Conservation (phyloP, 37 sponge, comb jelly and placozoan species). For the Aplysina aerophoba region DNA sequence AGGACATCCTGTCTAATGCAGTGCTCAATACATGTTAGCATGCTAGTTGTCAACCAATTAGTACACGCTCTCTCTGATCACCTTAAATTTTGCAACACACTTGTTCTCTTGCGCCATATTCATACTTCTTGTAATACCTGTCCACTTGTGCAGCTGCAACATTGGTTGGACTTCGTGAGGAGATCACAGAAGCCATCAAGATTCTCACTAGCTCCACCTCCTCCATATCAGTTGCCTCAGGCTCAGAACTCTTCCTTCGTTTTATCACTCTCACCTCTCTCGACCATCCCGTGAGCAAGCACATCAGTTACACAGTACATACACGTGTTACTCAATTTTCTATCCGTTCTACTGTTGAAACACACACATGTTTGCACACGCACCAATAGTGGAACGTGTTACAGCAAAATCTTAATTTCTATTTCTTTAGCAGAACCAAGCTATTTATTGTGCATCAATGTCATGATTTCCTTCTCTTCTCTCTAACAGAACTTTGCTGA, state of each 20-base stretch:
- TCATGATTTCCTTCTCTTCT: not conserved
- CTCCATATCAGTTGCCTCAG: constrained; percentile 90
- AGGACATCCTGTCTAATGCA: too few relatives aligned
- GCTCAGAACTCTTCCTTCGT: constrained; percentile 96
- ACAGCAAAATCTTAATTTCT: too few relatives aligned
- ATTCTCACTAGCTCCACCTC: constrained; percentile 42
- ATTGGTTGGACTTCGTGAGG: constrained; percentile 68
- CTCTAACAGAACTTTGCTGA: constrained; percentile 45
- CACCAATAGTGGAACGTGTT: too few relatives aligned
- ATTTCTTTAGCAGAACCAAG: too few relatives aligned
- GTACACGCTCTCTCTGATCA: too few relatives aligned
- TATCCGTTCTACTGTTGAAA: not conserved
- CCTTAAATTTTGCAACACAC: too few relatives aligned
- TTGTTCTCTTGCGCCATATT: too few relatives aligned
- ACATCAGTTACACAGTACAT: not conserved
- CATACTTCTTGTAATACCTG: too few relatives aligned
- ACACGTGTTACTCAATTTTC: too few relatives aligned
- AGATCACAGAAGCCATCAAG: constrained; percentile 69
- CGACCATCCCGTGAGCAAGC: constrained; percentile 57
- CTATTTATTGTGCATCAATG: not conserved
- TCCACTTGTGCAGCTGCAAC: constrained; percentile 64
- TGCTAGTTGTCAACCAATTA: too few relatives aligned
- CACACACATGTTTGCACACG: not conserved
- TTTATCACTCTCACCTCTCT: constrained; percentile 96
- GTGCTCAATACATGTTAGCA: too few relatives aligned